Percentiles rank a stretch among this genome's conserved stretches.
phyloP scores from a whole-genome alignment of 2,797 vertebrate species.

The Galago senegalensis region DNA sequence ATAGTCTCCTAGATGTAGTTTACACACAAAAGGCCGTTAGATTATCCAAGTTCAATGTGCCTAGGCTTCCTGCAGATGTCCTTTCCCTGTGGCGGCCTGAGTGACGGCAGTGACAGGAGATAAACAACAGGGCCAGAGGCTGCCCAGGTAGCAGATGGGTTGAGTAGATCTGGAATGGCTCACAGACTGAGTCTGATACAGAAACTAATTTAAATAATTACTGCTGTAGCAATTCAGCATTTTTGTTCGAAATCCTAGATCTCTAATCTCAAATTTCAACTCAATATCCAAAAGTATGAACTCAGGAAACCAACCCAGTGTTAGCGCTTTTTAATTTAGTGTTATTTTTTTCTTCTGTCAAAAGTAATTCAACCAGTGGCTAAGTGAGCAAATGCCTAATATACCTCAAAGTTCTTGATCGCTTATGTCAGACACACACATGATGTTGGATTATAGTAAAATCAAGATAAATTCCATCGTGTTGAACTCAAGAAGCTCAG shows the following conservation, averaged over 20 bases:
- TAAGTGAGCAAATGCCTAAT: neutral
- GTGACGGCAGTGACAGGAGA: neutral
- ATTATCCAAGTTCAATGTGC: neutral
- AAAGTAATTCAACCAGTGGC: neutral
- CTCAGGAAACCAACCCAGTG: neutral
- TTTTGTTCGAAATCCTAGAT: neutral
- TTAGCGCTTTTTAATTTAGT: neutral
- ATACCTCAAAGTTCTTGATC: neutral
- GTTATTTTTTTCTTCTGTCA: neutral
- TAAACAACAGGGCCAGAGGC: neutral
- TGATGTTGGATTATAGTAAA: neutral
- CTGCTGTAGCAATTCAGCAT: neutral
- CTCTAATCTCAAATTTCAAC: slow-evolving; percentile 18
- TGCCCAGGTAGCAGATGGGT: neutral
- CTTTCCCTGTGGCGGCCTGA: neutral
- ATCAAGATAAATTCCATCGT: neutral
- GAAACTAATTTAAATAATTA: slow-evolving; percentile 17
- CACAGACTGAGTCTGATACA: neutral
- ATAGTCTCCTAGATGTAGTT: too few species aligned
- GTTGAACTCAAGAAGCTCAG: neutral
- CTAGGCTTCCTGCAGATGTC: neutral
- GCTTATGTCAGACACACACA: neutral
- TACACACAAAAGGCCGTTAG: neutral
- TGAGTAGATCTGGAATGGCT: neutral
- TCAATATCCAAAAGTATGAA: neutral